A percentile compares a stretch with the other conserved stretches of the same genome.
Evolutionary conservation across 2,797 vertebrate species (phyloP).

Genomic region (Mormyrus proboscirostris): DNA sequence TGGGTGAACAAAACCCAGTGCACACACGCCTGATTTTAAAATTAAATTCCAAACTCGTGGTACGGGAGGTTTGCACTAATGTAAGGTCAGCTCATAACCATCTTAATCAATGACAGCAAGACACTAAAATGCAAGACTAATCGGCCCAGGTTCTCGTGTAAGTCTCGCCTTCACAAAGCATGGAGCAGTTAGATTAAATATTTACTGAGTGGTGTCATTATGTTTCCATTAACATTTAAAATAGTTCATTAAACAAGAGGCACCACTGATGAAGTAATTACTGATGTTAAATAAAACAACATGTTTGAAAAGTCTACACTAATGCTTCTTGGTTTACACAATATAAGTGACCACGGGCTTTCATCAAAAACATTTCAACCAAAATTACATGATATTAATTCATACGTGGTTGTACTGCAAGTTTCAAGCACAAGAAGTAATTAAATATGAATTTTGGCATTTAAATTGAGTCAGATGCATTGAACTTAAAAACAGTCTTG

Average conservation of each 20-base stretch:
- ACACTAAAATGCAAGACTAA: constrained; percentile 41
- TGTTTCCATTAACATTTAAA: constrained; percentile 66
- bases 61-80: constrained; percentile 33
- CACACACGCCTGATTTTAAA: constrained; percentile 31
- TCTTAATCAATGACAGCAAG: constrained; percentile 38
- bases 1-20: constrained; percentile 18
- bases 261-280: constrained; percentile 61
- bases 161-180: constrained; percentile 48
- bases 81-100: constrained; percentile 46
- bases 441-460: not conserved
- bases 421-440: not conserved
- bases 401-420: not conserved
- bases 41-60: constrained; percentile 34
- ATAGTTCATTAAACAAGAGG: constrained; percentile 71
- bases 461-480: not conserved
- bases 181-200: constrained; percentile 64
- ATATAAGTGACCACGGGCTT: constrained; percentile 39
- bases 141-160: constrained; percentile 49
- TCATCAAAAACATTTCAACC: not conserved
- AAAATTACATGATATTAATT: not conserved
- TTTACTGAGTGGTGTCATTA: constrained; percentile 68
- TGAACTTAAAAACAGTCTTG: not conserved
- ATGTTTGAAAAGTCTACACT: constrained; percentile 39
- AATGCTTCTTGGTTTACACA: constrained; percentile 28
- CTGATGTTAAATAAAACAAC: constrained; percentile 58